Percentiles rank a stretch among this genome's conserved stretches.
Evolutionary conservation across 2,888 invertebrate genomes (phyloP).

Genomic region (Leucoptera coffeella): DNA sequence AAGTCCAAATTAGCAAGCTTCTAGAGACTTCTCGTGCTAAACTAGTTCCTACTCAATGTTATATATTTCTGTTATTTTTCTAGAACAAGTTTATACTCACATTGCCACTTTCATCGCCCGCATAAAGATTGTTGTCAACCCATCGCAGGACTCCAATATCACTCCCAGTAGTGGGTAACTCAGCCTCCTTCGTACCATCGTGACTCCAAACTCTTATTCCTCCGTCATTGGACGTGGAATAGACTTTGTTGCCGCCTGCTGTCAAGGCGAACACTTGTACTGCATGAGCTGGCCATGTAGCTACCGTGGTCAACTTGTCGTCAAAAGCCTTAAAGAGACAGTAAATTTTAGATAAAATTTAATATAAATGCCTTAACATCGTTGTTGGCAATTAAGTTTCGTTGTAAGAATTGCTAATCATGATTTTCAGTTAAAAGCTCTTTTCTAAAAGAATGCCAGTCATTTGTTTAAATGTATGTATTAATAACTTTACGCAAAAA

Average conservation of each 20-base stretch:
- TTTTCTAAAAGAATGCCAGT: too few relatives aligned
- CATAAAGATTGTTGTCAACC: conserved; percentile 39
- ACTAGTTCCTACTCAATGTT: conserved; percentile 1
- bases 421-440: too few relatives aligned
- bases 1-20: too few relatives aligned
- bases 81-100: too few relatives aligned
- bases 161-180: conserved; percentile 26
- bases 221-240: conserved; percentile 60
- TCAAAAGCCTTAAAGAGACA: conserved; percentile 18
- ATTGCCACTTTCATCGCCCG: conserved; percentile 58
- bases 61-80: conserved; percentile 2
- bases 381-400: too few relatives aligned
- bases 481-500: too few relatives aligned
- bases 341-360: too few relatives aligned
- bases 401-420: too few relatives aligned
- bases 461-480: too few relatives aligned
- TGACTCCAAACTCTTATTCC: conserved; percentile 52
- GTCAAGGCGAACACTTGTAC: conserved; percentile 57
- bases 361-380: too few relatives aligned
- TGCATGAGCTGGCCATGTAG: conserved; percentile 51
- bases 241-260: conserved; percentile 38
- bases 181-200: conserved; percentile 22
- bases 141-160: conserved; percentile 25
- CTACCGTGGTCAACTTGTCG: conserved; percentile 15
- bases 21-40: conserved; percentile 1